A percentile compares a stretch with the other conserved stretches of the same genome.
phyloP scores from a whole-genome alignment of 2,888 invertebrate genomes.

The Himalopsyche anomala region DNA sequence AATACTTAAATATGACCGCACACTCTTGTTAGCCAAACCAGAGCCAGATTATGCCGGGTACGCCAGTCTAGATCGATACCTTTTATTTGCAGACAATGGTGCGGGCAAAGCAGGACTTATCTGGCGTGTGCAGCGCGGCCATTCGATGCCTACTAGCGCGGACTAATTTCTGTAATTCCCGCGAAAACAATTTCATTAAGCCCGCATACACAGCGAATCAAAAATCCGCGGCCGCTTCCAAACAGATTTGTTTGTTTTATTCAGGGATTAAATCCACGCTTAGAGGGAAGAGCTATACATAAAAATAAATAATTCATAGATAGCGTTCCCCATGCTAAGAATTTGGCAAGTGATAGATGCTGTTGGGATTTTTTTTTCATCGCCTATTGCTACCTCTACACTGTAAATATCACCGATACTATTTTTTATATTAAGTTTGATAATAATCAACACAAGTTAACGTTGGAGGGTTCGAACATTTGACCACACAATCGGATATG shows the following conservation, averaged over 20 bases:
- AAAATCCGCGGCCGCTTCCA: background rate
- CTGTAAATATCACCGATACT: too few species aligned
- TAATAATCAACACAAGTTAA: too few species aligned
- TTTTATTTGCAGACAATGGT: background rate
- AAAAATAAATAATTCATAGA: too few species aligned
- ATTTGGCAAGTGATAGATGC: too few species aligned
- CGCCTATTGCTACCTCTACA: too few species aligned
- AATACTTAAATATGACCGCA: background rate
- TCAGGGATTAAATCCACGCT: background rate
- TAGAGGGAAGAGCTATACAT: background rate
- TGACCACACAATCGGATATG: too few species aligned
- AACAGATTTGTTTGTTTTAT: slow-evolving; percentile 16
- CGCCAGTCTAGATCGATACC: background rate
- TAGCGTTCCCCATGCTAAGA: too few species aligned
- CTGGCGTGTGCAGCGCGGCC: background rate
- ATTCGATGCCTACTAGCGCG: background rate
- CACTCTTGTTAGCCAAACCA: background rate
- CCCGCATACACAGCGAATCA: background rate
- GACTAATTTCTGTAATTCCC: slow-evolving; percentile 11
- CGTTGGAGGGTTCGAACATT: too few species aligned
- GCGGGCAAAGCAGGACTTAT: background rate
- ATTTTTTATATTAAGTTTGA: too few species aligned
- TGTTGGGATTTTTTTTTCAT: too few species aligned
- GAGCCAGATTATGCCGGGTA: background rate
- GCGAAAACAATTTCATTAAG: slow-evolving; percentile 3